phyloP scores from a whole-genome alignment of 35 echinoderm and acorn worm species.

The Chiridota heheva region DNA sequence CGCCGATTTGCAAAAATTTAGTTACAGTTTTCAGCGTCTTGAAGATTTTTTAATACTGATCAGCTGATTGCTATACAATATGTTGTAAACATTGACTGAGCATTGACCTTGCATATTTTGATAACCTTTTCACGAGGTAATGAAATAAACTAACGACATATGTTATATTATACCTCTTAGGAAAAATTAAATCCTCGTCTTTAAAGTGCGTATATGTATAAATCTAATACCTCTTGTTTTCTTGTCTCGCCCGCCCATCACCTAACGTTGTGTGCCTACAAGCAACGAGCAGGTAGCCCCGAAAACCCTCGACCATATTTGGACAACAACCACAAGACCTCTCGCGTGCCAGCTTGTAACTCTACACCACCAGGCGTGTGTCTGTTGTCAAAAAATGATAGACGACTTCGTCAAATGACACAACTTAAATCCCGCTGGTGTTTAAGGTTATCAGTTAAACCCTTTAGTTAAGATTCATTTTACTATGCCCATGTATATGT shows the following conservation, averaged over 20 bases:
- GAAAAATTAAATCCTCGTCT: background rate
- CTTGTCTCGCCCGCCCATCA: background rate
- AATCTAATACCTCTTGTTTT: background rate
- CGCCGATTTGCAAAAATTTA: no score
- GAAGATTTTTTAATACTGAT: no score
- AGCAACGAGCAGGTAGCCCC: conserved; percentile 37
- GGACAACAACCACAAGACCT: conserved; percentile 16
- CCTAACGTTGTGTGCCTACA: conserved; percentile 3
- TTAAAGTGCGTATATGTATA: background rate
- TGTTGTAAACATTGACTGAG: no score
- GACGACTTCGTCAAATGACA: conserved; percentile 17
- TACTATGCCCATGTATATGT: no score
- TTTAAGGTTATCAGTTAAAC: no score
- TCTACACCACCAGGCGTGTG: conserved; percentile 26
- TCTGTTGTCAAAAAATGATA: conserved; percentile 24
- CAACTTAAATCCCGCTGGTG: conserved; percentile 19
- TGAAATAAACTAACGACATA: no score
- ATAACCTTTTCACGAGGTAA: no score
- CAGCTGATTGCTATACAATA: no score
- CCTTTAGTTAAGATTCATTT: no score
- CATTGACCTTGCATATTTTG: no score
- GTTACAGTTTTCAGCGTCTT: no score
- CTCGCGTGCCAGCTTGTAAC: conserved; percentile 45
- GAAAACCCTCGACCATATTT: conserved; percentile 45
- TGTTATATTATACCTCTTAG: background rate